Conservation (phyloP, 1,140 invertebrate genomes). For the Lepidurus packardi region DNA sequence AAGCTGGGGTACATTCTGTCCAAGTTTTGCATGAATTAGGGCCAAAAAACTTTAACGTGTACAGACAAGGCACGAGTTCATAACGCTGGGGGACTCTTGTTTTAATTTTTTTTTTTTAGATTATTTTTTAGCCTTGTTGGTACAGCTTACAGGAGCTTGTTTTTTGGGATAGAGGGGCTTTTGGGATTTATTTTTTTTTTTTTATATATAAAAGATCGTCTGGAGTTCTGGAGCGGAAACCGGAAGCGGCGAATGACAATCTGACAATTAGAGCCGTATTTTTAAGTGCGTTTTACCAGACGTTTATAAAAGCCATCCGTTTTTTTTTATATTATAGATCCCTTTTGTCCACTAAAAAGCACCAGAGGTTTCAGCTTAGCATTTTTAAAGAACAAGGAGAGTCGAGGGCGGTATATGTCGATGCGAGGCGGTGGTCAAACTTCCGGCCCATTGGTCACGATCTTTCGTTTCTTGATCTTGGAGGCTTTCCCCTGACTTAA, state of each 20-base stretch:
- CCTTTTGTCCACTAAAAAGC: not conserved
- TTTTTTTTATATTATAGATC: too few species aligned
- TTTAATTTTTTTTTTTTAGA: too few species aligned
- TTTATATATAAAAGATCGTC: not conserved
- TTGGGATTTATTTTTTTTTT: not conserved
- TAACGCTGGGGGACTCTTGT: too few species aligned
- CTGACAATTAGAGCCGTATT: not conserved
- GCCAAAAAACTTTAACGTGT: not conserved
- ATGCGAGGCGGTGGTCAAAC: not conserved
- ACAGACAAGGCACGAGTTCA: not conserved
- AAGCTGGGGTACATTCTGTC: not conserved
- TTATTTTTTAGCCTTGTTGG: not conserved
- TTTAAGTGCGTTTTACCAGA: not conserved
- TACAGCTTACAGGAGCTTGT: too few species aligned
- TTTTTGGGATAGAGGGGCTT: not conserved
- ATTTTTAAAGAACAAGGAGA: not conserved
- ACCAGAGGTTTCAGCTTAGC: not conserved
- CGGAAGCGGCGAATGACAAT: not conserved
- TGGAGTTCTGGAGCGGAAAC: not conserved
- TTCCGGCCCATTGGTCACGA: not conserved
- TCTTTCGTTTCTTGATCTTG: not conserved
- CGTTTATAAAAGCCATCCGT: too few species aligned
- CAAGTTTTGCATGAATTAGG: not conserved
- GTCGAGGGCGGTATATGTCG: not conserved
- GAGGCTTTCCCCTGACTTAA: too few species aligned